Percentiles rank a stretch among this genome's conserved stretches.
These are phyloP conservation scores for Alectoris magna DNA, from an alignment of 2,797 vertebrate genomes.

Conservation along the genomic window DNA sequence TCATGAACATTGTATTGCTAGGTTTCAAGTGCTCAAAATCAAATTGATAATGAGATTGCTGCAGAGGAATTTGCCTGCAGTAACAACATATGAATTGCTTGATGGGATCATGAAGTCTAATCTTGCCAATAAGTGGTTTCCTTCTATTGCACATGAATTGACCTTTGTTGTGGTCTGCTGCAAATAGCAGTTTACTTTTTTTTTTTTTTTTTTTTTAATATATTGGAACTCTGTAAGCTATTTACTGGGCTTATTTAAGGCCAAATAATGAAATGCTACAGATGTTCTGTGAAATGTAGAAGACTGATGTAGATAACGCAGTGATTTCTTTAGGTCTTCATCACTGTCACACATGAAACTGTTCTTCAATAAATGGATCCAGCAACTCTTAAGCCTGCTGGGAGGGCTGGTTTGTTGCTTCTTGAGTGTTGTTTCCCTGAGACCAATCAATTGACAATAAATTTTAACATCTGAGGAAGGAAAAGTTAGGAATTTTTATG, in stretches of 20 bases:
- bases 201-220: neutral
- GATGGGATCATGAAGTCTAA: neutral
- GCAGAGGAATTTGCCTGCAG: neutral
- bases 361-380: neutral
- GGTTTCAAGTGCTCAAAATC: neutral
- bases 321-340: neutral
- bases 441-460: neutral
- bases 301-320: neutral
- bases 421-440: slow-evolving; percentile 1
- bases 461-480: slow-evolving; percentile 17
- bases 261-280: neutral
- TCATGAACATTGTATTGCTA: neutral
- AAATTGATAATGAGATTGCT: neutral
- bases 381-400: neutral
- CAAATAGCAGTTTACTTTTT: neutral
- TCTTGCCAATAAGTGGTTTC: slow-evolving; percentile 28
- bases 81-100: neutral
- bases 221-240: slow-evolving; percentile 9
- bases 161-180: slow-evolving; percentile 20
- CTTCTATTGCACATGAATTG: neutral
- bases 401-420: neutral
- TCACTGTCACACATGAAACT: neutral
- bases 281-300: slow-evolving; percentile 4
- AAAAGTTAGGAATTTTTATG: neutral
- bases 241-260: slow-evolving; percentile 17